Evolutionary conservation across 2,113 vertebrate species (phyloP).

Genomic region (Circaetus gallicus): DNA sequence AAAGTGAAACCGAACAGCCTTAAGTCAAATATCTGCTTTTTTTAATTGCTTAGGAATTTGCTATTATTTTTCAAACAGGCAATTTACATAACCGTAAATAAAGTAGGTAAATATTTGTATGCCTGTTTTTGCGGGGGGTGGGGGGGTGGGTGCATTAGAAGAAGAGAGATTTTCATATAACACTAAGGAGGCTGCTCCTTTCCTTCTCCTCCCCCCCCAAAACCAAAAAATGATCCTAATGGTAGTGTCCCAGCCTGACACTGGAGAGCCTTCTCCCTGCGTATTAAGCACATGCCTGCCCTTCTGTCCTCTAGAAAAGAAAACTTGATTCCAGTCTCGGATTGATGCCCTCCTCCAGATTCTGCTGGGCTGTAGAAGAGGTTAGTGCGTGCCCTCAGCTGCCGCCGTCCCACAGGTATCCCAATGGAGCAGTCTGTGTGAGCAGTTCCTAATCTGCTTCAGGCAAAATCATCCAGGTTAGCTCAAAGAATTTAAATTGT

Average conservation of each 20-base stretch:
- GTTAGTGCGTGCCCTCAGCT: fast-evolving
- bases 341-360: not conserved
- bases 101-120: not conserved
- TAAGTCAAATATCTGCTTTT: not conserved
- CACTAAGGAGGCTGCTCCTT: not conserved
- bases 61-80: not conserved
- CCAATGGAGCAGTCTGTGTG: fast-evolving
- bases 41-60: not conserved
- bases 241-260: not conserved
- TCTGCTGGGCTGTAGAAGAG: not conserved
- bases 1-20: not conserved
- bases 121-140: too few species aligned
- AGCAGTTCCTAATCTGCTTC: not conserved
- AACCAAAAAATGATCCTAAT: fast-evolving
- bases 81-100: not conserved
- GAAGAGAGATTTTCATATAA: not conserved
- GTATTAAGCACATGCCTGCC: fast-evolving
- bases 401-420: not conserved
- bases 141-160: not conserved
- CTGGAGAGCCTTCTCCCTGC: not conserved
- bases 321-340: fast-evolving
- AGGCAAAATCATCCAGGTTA: not conserved
- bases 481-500: not conserved
- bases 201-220: not conserved
- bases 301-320: not conserved